These are phyloP conservation scores for Rhorus exstirpatorius DNA, from an alignment of 2,888 invertebrate species.

Conservation along the genomic window DNA sequence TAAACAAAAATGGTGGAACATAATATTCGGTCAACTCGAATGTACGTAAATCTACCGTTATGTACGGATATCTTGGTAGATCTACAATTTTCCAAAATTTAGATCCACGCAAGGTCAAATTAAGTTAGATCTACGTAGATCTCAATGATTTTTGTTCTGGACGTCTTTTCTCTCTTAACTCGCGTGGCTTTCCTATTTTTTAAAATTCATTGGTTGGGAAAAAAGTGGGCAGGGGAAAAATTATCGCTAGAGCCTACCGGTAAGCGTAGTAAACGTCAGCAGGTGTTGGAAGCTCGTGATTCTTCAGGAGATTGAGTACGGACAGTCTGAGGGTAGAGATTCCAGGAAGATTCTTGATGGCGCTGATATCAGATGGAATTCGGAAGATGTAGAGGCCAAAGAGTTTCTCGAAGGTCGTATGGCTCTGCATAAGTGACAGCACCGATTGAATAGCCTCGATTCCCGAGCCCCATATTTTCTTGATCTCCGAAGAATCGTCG, in stretches of 20 bases:
- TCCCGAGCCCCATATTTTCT: constrained; percentile 88
- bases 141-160: neutral
- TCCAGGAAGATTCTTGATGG: constrained; percentile 87
- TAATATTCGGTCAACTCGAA: too few relatives aligned
- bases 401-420: constrained; percentile 84
- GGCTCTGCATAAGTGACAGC: constrained; percentile 85
- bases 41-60: too few relatives aligned
- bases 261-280: constrained; percentile 88
- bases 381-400: constrained; percentile 83
- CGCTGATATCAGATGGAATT: constrained; percentile 82
- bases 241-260: too few relatives aligned
- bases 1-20: too few relatives aligned
- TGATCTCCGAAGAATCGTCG: constrained; percentile 89
- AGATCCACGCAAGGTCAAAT: too few relatives aligned
- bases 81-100: too few relatives aligned
- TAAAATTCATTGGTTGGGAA: too few relatives aligned
- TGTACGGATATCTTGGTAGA: too few relatives aligned
- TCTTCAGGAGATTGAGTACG: constrained; percentile 88
- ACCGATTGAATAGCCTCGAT: constrained; percentile 88
- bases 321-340: constrained; percentile 89
- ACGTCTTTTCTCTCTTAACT: neutral
- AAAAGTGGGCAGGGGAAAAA: too few relatives aligned
- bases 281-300: constrained; percentile 88
- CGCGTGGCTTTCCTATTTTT: neutral
- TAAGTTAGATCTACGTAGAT: too few relatives aligned